Evolutionary conservation across 2,797 vertebrate species (phyloP).

Genomic region (Kryptopterus vitreolus): DNA sequence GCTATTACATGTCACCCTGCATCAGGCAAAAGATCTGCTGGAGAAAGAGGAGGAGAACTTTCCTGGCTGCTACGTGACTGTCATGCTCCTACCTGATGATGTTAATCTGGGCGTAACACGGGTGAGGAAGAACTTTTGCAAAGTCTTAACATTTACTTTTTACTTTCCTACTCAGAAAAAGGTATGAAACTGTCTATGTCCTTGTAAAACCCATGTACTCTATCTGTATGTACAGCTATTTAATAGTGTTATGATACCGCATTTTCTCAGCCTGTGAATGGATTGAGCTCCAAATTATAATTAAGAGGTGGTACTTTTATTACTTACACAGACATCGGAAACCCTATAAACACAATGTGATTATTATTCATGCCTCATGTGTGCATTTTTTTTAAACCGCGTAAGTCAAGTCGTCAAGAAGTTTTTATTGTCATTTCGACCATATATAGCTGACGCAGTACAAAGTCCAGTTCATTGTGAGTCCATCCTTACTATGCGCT

Average conservation of each 20-base stretch:
- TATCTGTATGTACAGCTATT: neutral
- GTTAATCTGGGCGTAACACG: slow-evolving; percentile 87
- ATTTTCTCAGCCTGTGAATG: neutral
- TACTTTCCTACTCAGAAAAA: neutral
- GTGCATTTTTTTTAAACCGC: too few relatives aligned
- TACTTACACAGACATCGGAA: neutral
- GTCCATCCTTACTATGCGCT: too few relatives aligned
- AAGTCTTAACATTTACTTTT: neutral
- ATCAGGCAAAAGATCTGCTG: slow-evolving; percentile 96
- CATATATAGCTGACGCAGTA: too few relatives aligned
- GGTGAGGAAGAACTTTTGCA: slow-evolving; percentile 70
- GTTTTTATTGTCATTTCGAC: too few relatives aligned
- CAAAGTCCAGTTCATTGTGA: too few relatives aligned
- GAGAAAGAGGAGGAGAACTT: slow-evolving; percentile 91
- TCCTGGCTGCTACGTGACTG: slow-evolving; percentile 89
- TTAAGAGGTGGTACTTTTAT: neutral
- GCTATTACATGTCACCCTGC: slow-evolving; percentile 81
- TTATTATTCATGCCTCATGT: neutral
- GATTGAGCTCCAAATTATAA: neutral
- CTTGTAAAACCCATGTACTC: neutral
- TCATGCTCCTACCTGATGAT: slow-evolving; percentile 89
- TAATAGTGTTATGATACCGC: neutral
- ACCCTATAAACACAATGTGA: neutral
- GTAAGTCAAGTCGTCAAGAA: too few relatives aligned
- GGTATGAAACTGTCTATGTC: neutral